Evolutionary conservation across 2,113 vertebrate species (phyloP).

Genomic region (Brachyistius frenatus): DNA sequence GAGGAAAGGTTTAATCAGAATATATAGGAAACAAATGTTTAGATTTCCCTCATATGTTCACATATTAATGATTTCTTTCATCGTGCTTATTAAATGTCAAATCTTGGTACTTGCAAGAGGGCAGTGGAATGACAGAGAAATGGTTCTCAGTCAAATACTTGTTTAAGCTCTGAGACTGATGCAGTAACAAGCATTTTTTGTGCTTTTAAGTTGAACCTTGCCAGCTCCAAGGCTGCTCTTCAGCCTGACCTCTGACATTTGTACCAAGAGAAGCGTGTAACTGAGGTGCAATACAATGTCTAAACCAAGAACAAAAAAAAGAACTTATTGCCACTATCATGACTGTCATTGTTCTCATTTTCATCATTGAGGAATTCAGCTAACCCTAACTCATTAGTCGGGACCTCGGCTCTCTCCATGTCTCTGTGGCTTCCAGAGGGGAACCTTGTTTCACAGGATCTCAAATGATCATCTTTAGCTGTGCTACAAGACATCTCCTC

Average conservation of each 20-base stretch:
- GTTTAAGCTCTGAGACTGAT: background rate
- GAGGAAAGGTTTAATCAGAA: constrained; percentile 55
- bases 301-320: background rate
- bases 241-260: constrained; percentile 50
- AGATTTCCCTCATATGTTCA: constrained; percentile 51
- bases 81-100: constrained; percentile 39
- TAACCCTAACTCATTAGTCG: constrained; percentile 70
- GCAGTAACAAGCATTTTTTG: background rate
- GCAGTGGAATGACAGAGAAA: constrained; percentile 19
- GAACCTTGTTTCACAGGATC: constrained; percentile 75
- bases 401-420: constrained; percentile 53
- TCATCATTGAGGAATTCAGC: constrained; percentile 55
- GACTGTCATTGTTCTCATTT: constrained; percentile 47
- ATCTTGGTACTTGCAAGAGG: constrained; percentile 25
- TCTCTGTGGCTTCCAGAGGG: constrained; percentile 55
- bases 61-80: constrained; percentile 60
- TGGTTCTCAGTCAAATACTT: background rate
- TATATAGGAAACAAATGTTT: constrained; percentile 60
- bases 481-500: constrained; percentile 79
- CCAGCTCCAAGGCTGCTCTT: background rate
- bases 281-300: constrained; percentile 30
- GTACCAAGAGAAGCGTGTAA: constrained; percentile 13
- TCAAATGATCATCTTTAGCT: constrained; percentile 85
- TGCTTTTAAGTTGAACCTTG: constrained; percentile 11
- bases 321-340: constrained; percentile 14